phyloP scores from a whole-genome alignment of 1,140 invertebrate species.

The Drosophila eugracilis region DNA sequence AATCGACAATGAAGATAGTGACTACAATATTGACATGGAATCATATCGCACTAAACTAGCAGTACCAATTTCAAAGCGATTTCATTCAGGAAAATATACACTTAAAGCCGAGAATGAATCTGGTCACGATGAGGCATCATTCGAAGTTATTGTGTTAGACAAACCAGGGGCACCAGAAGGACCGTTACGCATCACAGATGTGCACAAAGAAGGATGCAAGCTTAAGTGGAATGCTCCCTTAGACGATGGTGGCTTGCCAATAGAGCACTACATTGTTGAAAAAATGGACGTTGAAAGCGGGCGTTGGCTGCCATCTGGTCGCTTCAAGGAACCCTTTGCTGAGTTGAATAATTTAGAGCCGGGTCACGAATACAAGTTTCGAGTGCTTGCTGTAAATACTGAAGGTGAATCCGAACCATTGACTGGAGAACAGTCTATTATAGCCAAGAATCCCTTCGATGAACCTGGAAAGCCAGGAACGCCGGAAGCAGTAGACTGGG shows the following conservation, averaged over 20 bases:
- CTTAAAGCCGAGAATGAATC: conserved; percentile 96
- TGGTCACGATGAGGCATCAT: conserved; percentile 95
- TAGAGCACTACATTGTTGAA: conserved; percentile 96
- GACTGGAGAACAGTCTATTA: conserved; percentile 93
- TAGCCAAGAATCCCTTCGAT: conserved; percentile 99
- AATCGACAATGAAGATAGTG: conserved; percentile 87
- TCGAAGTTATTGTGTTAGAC: conserved; percentile 94
- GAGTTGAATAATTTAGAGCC: conserved; percentile 94
- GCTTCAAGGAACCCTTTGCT: conserved; percentile 92
- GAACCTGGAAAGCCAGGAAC: conserved; percentile 95
- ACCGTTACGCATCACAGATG: conserved; percentile 94
- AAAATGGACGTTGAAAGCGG: conserved; percentile 94
- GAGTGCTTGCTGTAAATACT: conserved; percentile 97
- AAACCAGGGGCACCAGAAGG: conserved; percentile 96
- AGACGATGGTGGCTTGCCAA: conserved; percentile 95
- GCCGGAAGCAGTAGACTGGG: conserved; percentile 96
- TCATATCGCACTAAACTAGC: conserved; percentile 94
- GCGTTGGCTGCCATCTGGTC: conserved; percentile 93
- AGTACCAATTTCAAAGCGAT: conserved; percentile 90
- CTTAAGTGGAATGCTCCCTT: conserved; percentile 97
- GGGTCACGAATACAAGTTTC: conserved; percentile 98
- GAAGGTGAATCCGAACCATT: conserved; percentile 98
- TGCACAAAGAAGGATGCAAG: conserved; percentile 96
- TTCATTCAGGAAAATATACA: conserved; percentile 93
- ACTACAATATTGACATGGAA: conserved; percentile 91